Percentiles rank a stretch among this genome's conserved stretches.
These are phyloP conservation scores for Drosophila villosipedis DNA, from an alignment of 2,888 invertebrate species.

Conservation along the genomic window DNA sequence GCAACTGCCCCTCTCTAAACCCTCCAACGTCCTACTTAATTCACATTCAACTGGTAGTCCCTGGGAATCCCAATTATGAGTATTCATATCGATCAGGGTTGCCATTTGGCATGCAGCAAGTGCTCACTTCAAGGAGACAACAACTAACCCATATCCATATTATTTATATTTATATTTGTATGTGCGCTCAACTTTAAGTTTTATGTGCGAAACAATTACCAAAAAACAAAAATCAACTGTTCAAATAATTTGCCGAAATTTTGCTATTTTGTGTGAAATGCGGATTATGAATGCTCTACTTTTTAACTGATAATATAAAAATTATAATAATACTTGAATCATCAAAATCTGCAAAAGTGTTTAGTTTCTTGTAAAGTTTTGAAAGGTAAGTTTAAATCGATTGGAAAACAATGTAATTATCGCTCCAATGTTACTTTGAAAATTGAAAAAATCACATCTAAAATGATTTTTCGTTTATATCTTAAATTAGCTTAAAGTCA, in stretches of 20 bases:
- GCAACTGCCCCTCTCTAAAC: slow-evolving; percentile 1
- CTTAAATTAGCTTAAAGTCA: not conserved
- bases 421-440: not conserved
- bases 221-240: slow-evolving; percentile 12
- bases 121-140: slow-evolving; percentile 31
- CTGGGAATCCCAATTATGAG: slow-evolving; percentile 27
- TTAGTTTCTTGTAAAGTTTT: not conserved
- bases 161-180: not conserved
- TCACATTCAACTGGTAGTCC: slow-evolving; percentile 28
- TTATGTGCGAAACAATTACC: slow-evolving; percentile 40
- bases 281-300: slow-evolving; percentile 8
- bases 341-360: not conserved
- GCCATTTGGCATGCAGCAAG: slow-evolving; percentile 50
- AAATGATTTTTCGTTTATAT: not conserved
- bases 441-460: not conserved
- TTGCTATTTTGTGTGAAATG: not conserved
- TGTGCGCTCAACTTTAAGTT: slow-evolving; percentile 26
- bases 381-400: not conserved
- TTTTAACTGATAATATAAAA: not conserved
- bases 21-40: slow-evolving; percentile 2
- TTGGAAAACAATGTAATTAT: not conserved
- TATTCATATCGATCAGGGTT: slow-evolving; percentile 30
- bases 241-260: not conserved
- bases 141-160: slow-evolving; percentile 7
- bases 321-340: not conserved